Conservation (phyloP, 1,140 invertebrate species). For the Medauroidea extradentata region DNA sequence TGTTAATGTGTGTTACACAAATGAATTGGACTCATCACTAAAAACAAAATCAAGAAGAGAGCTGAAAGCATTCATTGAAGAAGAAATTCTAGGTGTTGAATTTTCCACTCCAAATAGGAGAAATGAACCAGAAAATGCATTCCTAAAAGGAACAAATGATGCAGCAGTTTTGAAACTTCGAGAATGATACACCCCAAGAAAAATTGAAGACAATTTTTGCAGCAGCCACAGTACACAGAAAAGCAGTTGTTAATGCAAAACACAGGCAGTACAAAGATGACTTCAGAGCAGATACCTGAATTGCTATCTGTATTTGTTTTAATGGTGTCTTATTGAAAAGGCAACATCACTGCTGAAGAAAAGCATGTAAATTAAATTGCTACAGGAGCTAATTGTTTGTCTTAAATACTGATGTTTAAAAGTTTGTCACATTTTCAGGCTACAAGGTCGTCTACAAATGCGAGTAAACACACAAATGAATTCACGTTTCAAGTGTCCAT, state of each 20-base stretch:
- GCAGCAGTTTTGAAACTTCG: neutral
- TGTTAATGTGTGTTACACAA: too few species aligned
- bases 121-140: conserved; percentile 8
- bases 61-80: too few species aligned
- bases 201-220: conserved; percentile 1
- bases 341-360: neutral
- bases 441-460: neutral
- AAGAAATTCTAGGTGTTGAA: conserved; percentile 8
- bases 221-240: neutral
- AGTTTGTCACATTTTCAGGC: neutral
- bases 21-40: too few species aligned
- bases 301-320: neutral
- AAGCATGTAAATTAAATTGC: conserved; percentile 4
- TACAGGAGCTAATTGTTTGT: conserved; percentile 2
- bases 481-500: neutral
- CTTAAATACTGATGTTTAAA: conserved; percentile 4
- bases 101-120: neutral
- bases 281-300: neutral
- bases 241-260: conserved; percentile 1
- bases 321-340: conserved; percentile 3
- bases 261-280: neutral
- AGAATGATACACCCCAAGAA: conserved; percentile 3
- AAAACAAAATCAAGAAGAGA: too few species aligned
- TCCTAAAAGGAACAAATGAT: neutral
- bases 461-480: conserved; percentile 1